Base-by-base conservation (phyloP, 2,113 vertebrate species). In the Antigone vipio region DNA sequence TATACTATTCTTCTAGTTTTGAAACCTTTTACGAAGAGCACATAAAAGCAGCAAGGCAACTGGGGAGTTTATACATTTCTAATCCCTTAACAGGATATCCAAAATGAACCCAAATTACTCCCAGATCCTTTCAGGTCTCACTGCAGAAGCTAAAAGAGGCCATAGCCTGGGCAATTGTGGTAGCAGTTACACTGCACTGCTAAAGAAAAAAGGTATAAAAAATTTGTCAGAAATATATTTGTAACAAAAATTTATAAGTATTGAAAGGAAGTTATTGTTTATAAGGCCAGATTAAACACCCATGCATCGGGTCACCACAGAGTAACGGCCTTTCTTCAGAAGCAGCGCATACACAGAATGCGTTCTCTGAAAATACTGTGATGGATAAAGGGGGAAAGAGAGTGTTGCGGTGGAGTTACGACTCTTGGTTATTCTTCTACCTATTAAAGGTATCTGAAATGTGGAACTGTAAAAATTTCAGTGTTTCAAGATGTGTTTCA, bases 11-110 rank as follows among this genome's bases (percentile, higher is more conserved):
- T 94, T 84, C 90, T 85, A 88, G 86, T 97, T 97, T 97, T 92
- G 89, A 97, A 95, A 95, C 40, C 67, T 96, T 97, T 97, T 93
- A 80, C 96, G 91, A 97, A 94, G 95, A 92, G 62, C 89, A 85
- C 83, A 95, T 97, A 97, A 98, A 98, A 85, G 91, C 92, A 97
- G 80, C 81, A 90, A 97, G 85, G 92, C 94, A 97, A 77, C 91
- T 91, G 94, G 78, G 91, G 74, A 97, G 76, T 85, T 88, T 91
- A 52, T 93, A 75, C 53, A 59, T 88, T 94, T 97, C 89, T 93
- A 97, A 95, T 80, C 88, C 85, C 93, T 95, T 91, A 64, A 97
- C 95, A 95, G 85, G 95, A 88, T 71, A 93, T 93, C 93, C 91
- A 97, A 93, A 97, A 89, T 88, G 90, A 94, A 92, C 79, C 89